These are phyloP conservation scores for Idaea aversata DNA, from an alignment of 2,888 invertebrate species.

Conservation along the genomic window DNA sequence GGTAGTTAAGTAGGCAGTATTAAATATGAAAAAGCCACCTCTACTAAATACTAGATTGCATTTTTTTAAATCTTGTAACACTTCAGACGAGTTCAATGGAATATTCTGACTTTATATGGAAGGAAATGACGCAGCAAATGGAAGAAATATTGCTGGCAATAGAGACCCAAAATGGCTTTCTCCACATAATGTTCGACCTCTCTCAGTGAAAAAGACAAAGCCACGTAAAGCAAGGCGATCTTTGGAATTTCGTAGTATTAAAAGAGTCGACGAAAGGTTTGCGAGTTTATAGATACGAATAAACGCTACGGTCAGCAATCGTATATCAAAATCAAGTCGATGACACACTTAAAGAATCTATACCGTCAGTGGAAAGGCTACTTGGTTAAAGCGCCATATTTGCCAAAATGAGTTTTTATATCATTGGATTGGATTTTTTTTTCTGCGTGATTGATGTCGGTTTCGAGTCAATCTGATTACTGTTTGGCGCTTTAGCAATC, in stretches of 20 bases:
- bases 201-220: conserved; percentile 55
- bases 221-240: conserved; percentile 44
- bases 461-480: no score
- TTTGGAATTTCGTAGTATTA: conserved; percentile 39
- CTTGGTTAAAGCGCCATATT: no score
- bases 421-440: no score
- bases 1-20: no score
- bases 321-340: conserved; percentile 67
- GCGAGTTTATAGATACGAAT: conserved; percentile 65
- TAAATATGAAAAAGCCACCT: not conserved
- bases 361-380: conserved; percentile 45
- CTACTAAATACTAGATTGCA: not conserved
- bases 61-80: not conserved
- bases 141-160: conserved; percentile 61
- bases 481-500: no score
- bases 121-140: conserved; percentile 60
- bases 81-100: conserved; percentile 16
- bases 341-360: conserved; percentile 57
- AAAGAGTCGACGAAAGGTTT: conserved; percentile 48
- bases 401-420: no score
- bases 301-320: conserved; percentile 68
- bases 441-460: no score
- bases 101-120: conserved; percentile 41
- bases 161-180: conserved; percentile 55
- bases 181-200: conserved; percentile 54